phyloP scores from a whole-genome alignment of 2,888 invertebrate genomes.

The Phanerotoma sp. region DNA sequence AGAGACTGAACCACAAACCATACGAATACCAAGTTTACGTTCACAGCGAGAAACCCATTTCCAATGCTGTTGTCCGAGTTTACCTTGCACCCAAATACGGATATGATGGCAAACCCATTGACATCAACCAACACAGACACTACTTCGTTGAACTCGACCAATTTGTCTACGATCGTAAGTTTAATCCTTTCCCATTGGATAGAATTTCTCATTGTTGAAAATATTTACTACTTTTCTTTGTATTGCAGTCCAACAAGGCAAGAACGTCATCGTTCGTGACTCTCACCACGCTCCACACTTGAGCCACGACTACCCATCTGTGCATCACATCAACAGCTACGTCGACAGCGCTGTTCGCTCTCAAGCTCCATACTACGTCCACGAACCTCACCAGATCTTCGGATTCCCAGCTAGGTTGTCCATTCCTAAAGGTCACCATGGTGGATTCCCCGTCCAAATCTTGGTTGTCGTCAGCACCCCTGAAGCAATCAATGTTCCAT shows the following conservation, averaged over 20 bases:
- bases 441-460: conserved; percentile 66
- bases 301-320: conserved; percentile 60
- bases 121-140: conserved; percentile 63
- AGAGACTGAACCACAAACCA: conserved; percentile 71
- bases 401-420: conserved; percentile 66
- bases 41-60: conserved; percentile 62
- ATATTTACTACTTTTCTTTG: not conserved
- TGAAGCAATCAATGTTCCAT: conserved; percentile 54
- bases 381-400: conserved; percentile 58
- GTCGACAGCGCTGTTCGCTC: conserved; percentile 61
- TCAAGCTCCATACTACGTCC: conserved; percentile 52
- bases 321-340: conserved; percentile 66
- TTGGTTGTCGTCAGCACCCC: conserved; percentile 64
- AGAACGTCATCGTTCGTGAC: conserved; percentile 69
- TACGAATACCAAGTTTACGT: conserved; percentile 67
- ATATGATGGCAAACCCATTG: conserved; percentile 61
- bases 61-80: conserved; percentile 66
- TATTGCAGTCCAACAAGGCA: conserved; percentile 63
- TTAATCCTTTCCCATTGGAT: not conserved
- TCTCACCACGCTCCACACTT: conserved; percentile 62
- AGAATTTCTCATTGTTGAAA: not conserved
- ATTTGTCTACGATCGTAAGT: conserved; percentile 61
- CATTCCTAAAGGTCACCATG: conserved; percentile 66
- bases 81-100: conserved; percentile 73
- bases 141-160: conserved; percentile 67